Conservation (phyloP, 2,888 invertebrate species). For the Folsomia manolachei region DNA sequence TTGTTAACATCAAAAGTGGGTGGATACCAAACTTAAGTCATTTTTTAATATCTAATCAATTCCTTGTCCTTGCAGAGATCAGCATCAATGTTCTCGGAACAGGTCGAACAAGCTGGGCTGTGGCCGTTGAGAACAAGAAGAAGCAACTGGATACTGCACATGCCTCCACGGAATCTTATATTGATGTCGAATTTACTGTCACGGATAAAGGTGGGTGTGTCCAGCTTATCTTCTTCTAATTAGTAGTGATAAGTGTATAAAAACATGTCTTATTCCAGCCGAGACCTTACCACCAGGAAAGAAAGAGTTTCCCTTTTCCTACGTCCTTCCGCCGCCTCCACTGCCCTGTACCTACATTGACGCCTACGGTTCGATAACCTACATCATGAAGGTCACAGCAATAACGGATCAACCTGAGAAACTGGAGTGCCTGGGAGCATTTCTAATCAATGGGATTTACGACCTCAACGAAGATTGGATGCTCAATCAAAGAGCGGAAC, state of each 20-base stretch:
- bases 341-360: not conserved
- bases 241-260: too few relatives aligned
- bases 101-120: not conserved
- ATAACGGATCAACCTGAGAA: not conserved
- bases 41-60: too few relatives aligned
- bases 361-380: not conserved
- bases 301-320: not conserved
- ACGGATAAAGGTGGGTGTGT: not conserved
- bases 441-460: not conserved
- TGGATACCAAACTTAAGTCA: not conserved
- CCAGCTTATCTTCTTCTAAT: too few relatives aligned
- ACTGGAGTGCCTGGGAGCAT: not conserved
- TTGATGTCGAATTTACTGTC: not conserved
- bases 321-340: not conserved
- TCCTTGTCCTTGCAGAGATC: not conserved
- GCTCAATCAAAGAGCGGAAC: not conserved
- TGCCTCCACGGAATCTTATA: not conserved
- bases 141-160: not conserved
- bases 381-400: not conserved
- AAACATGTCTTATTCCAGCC: too few relatives aligned
- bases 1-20: too few relatives aligned
- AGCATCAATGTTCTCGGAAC: not conserved
- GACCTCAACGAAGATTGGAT: not conserved
- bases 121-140: not conserved
- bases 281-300: not conserved